Conservation (phyloP, 2,797 vertebrate genomes). For the Borostomias antarcticus region DNA sequence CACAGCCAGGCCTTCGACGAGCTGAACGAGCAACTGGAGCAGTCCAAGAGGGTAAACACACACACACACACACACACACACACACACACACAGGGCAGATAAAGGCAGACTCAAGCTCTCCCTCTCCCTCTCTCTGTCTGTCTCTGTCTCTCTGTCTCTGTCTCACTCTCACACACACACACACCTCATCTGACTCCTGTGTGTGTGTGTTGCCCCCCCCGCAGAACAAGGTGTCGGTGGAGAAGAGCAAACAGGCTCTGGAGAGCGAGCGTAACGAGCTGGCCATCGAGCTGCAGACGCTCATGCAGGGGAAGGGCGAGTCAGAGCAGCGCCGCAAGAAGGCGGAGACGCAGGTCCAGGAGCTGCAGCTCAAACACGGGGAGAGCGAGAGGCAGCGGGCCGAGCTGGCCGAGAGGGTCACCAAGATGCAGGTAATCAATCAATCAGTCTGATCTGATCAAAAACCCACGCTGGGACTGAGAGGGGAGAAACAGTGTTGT, state of each 20-base stretch:
- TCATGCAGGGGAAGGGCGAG: constrained; percentile 89
- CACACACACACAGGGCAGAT: not conserved
- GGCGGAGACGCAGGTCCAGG: constrained; percentile 86
- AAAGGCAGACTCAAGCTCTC: too few relatives aligned
- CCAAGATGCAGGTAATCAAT: constrained; percentile 86
- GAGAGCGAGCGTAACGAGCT: constrained; percentile 92
- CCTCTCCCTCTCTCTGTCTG: too few relatives aligned
- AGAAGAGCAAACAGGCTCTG: constrained; percentile 93
- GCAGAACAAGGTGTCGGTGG: constrained; percentile 93
- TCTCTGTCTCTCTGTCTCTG: too few relatives aligned
- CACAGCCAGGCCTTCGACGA: constrained; percentile 93
- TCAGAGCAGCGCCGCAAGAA: constrained; percentile 95
- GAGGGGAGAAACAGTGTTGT: too few relatives aligned
- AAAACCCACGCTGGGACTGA: too few relatives aligned
- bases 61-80: not conserved
- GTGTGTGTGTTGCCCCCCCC: not conserved
- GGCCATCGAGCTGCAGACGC: constrained; percentile 87
- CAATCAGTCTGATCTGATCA: not conserved
- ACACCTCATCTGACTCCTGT: not conserved
- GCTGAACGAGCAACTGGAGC: constrained; percentile 95
- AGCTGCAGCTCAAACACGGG: constrained; percentile 87
- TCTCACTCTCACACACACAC: not conserved
- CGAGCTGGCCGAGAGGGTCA: constrained; percentile 83
- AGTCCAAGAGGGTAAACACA: constrained; percentile 87
- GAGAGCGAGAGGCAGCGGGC: constrained; percentile 87